Evolutionary conservation across 2,888 invertebrate genomes (phyloP).

Genomic region (Galeopsomyia nigrocyanea): DNA sequence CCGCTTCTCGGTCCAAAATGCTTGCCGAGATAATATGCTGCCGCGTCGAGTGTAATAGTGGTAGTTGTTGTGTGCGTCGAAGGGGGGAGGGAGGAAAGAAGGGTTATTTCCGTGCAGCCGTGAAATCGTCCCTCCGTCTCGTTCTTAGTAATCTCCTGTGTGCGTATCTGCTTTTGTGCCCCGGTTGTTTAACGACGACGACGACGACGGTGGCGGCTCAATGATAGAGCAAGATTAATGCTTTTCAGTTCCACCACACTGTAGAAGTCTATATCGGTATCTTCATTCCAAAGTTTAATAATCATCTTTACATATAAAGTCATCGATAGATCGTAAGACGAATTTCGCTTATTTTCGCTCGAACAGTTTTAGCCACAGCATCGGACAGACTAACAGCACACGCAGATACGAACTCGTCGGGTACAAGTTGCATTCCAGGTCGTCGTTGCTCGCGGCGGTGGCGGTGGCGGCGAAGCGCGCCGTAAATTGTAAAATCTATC

Average conservation of each 20-base stretch:
- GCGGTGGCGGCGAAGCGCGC: conserved; percentile 39
- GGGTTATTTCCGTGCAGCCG: conserved; percentile 35
- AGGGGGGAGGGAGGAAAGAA: background rate
- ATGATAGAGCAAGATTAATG: conserved; percentile 25
- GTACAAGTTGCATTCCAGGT: conserved; percentile 43
- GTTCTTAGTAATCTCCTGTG: background rate
- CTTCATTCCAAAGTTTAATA: no score
- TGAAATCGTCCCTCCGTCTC: conserved; percentile 30
- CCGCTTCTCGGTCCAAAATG: conserved; percentile 1
- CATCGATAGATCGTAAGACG: no score
- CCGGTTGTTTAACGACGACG: background rate
- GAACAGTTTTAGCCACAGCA: no score
- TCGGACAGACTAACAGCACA: no score
- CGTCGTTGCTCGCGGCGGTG: conserved; percentile 42
- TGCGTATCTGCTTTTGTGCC: no score
- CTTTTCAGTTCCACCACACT: conserved; percentile 14
- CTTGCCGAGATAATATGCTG: conserved; percentile 54
- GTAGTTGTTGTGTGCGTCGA: conserved; percentile 46
- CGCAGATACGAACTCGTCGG: background rate
- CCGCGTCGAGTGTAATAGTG: conserved; percentile 1
- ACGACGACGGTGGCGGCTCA: background rate
- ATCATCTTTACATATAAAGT: background rate
- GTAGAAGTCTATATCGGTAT: background rate
- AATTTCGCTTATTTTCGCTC: background rate
- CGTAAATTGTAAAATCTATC: conserved; percentile 69